Percentiles rank a stretch among this genome's conserved stretches.
These are phyloP conservation scores for Stenolophus ochropezus DNA, from an alignment of 2,888 invertebrate species.

Conservation along the genomic window DNA sequence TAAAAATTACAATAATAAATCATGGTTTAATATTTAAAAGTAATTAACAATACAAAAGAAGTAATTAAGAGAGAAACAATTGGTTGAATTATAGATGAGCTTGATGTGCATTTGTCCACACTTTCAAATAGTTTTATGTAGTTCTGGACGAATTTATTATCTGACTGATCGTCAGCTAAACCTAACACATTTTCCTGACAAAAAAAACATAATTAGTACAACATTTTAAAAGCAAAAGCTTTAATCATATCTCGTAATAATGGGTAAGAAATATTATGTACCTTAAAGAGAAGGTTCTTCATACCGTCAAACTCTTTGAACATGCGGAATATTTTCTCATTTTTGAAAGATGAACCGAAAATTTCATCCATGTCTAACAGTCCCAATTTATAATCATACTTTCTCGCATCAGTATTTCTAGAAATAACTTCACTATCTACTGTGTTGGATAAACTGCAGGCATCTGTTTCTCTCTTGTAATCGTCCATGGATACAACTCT, in stretches of 20 bases:
- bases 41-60: constrained; percentile 12
- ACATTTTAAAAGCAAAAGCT: background rate
- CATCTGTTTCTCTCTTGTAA: constrained; percentile 69
- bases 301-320: constrained; percentile 77
- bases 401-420: constrained; percentile 69
- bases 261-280: too few relatives aligned
- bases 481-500: constrained; percentile 74
- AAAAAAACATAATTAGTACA: constrained; percentile 27
- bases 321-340: constrained; percentile 74
- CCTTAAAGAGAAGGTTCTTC: constrained; percentile 78
- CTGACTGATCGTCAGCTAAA: constrained; percentile 72
- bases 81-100: constrained; percentile 1
- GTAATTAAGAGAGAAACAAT: constrained; percentile 9
- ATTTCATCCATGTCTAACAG: constrained; percentile 67
- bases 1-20: background rate
- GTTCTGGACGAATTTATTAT: constrained; percentile 74
- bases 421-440: constrained; percentile 79
- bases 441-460: constrained; percentile 76
- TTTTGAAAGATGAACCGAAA: constrained; percentile 70
- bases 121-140: constrained; percentile 76
- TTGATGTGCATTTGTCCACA: constrained; percentile 70
- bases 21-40: background rate
- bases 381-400: constrained; percentile 66
- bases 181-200: constrained; percentile 76
- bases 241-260: background rate